These are phyloP conservation scores for Eudemis profundana DNA, from an alignment of 2,888 invertebrate species.

Conservation along the genomic window DNA sequence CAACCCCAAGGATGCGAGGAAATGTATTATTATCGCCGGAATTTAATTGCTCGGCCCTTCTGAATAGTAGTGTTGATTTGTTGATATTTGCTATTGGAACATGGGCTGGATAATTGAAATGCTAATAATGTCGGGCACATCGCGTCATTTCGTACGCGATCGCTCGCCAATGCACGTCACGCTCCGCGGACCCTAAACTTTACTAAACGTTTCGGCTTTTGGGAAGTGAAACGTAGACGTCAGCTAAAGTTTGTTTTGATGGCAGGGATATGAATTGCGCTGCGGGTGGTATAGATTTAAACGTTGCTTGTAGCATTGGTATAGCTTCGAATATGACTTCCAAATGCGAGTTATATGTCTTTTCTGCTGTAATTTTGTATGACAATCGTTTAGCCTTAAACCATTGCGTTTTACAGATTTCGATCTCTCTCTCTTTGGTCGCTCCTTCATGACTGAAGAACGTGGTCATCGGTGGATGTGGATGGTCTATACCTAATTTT, in stretches of 20 bases:
- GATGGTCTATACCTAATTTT: no score
- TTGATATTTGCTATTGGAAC: constrained; percentile 20
- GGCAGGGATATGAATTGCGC: constrained; percentile 39
- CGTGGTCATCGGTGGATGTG: no score
- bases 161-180: constrained; percentile 40
- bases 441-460: no score
- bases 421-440: no score
- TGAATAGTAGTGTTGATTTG: constrained; percentile 28
- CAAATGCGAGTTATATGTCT: no score
- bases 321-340: background rate
- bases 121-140: constrained; percentile 32
- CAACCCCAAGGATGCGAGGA: background rate
- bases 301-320: background rate
- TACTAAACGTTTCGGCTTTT: constrained; percentile 38
- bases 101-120: constrained; percentile 36
- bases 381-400: background rate
- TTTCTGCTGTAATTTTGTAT: background rate
- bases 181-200: constrained; percentile 41
- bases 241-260: constrained; percentile 42
- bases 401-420: no score
- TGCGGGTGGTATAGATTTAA: constrained; percentile 18
- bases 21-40: constrained; percentile 6
- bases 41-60: constrained; percentile 15
- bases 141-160: constrained; percentile 29
- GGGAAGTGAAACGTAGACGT: constrained; percentile 42